phyloP scores from a whole-genome alignment of 2,797 vertebrate genomes.

The Pipistrellus pygmaeus region DNA sequence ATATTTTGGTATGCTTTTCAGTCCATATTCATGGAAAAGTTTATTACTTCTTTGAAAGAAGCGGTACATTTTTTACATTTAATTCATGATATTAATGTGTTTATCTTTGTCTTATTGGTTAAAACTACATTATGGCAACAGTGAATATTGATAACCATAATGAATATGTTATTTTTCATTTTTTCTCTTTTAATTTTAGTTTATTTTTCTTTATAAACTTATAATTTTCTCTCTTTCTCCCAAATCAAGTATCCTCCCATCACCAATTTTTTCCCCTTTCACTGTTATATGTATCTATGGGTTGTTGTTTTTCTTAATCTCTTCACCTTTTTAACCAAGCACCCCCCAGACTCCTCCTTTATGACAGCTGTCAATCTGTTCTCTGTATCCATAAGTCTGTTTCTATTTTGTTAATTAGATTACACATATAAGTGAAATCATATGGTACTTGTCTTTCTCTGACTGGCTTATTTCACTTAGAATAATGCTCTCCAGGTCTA shows the following conservation, averaged over 20 bases:
- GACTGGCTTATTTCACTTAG: background rate
- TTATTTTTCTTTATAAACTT: background rate
- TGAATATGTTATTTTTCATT: background rate
- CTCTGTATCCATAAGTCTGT: background rate
- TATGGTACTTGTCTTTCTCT: background rate
- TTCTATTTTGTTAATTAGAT: background rate
- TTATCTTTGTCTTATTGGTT: background rate
- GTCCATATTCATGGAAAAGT: background rate
- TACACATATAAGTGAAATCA: background rate
- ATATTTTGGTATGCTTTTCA: constrained; percentile 29
- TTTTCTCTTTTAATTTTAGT: background rate
- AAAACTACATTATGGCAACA: background rate
- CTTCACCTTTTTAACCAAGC: background rate
- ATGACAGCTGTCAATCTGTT: background rate
- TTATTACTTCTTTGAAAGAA: background rate
- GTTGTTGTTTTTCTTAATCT: background rate
- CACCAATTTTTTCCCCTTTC: background rate
- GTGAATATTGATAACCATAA: background rate
- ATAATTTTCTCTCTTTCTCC: background rate
- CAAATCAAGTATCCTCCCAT: background rate
- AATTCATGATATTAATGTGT: background rate
- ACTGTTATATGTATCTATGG: background rate
- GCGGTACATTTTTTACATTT: background rate
- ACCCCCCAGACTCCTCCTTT: background rate
- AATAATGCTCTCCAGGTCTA: background rate